These are phyloP conservation scores for Anagrus nilaparvatae DNA, from an alignment of 1,140 invertebrate genomes.

Conservation along the genomic window DNA sequence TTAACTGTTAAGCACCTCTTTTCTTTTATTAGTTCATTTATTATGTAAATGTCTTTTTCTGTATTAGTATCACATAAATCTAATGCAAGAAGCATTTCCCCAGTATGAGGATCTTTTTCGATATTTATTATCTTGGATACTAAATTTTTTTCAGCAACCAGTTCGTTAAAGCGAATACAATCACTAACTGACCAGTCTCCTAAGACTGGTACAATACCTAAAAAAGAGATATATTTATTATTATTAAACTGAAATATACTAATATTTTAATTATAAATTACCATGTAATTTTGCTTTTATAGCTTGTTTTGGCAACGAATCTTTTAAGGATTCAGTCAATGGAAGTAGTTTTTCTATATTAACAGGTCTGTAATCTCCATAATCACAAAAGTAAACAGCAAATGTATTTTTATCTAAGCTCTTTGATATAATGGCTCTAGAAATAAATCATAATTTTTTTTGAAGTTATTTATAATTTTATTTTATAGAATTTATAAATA, in stretches of 20 bases:
- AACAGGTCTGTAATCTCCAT: slow-evolving; percentile 40
- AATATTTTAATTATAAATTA: slow-evolving; percentile 23
- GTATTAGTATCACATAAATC: slow-evolving; percentile 46
- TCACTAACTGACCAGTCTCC: slow-evolving; percentile 49
- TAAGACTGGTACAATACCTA: slow-evolving; percentile 43
- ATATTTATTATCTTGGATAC: slow-evolving; percentile 44
- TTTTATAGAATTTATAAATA: slow-evolving; percentile 2
- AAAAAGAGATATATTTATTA: slow-evolving; percentile 14
- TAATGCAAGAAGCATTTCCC: slow-evolving; percentile 42
- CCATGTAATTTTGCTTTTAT: slow-evolving; percentile 45
- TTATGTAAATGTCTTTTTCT: slow-evolving; percentile 43
- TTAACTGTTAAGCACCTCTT: too few relatives aligned
- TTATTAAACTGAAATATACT: slow-evolving; percentile 6
- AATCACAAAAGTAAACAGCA: slow-evolving; percentile 47
- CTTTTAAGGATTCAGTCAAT: slow-evolving; percentile 37
- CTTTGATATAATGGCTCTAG: slow-evolving; percentile 35
- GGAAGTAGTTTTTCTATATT: slow-evolving; percentile 36
- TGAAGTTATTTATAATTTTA: neutral
- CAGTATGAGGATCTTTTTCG: slow-evolving; percentile 38
- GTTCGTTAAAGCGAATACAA: slow-evolving; percentile 45
- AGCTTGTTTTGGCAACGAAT: slow-evolving; percentile 48
- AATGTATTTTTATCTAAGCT: slow-evolving; percentile 37
- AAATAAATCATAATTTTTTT: slow-evolving; percentile 2
- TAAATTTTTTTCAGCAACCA: slow-evolving; percentile 46
- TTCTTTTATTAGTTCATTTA: slow-evolving; percentile 41